phyloP scores from a whole-genome alignment of 2,888 invertebrate species.

The Torymus texanus region DNA sequence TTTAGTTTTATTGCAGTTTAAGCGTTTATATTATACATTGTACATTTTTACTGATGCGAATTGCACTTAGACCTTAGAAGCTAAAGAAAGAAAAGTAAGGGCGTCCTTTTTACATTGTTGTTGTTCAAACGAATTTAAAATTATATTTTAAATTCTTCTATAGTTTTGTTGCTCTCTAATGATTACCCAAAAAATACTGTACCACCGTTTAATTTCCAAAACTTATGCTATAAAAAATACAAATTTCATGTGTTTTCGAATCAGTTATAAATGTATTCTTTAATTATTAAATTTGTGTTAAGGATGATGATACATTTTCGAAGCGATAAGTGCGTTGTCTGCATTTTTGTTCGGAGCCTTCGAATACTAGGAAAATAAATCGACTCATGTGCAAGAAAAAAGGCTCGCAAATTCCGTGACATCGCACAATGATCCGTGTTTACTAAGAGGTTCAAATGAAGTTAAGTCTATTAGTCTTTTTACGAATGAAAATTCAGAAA shows the following conservation, averaged over 20 bases:
- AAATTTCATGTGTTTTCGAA: slow-evolving; percentile 1
- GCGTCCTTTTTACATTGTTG: slow-evolving; percentile 2
- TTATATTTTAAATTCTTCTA: slow-evolving; percentile 16
- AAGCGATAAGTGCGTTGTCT: slow-evolving; percentile 12
- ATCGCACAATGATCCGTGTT: slow-evolving; percentile 6
- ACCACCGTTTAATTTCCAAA: slow-evolving; percentile 9
- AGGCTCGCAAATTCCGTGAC: slow-evolving; percentile 20
- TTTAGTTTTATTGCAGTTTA: slow-evolving; percentile 10
- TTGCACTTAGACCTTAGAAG: slow-evolving; percentile 1
- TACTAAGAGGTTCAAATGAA: slow-evolving; percentile 14
- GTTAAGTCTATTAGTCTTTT: slow-evolving; percentile 33
- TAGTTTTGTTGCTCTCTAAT: slow-evolving; percentile 29
- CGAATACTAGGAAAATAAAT: slow-evolving; percentile 5
- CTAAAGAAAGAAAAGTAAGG: not conserved
- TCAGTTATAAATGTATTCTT: slow-evolving; percentile 13
- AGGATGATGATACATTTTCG: not conserved
- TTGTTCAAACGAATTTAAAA: slow-evolving; percentile 29
- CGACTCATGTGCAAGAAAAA: slow-evolving; percentile 3
- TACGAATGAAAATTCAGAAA: not conserved
- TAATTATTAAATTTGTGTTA: slow-evolving; percentile 11
- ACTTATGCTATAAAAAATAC: not conserved
- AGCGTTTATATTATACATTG: slow-evolving; percentile 5
- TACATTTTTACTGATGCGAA: slow-evolving; percentile 35
- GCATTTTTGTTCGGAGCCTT: slow-evolving; percentile 31
- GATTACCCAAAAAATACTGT: not conserved